Evolutionary conservation across 2,797 vertebrate species (phyloP).

Genomic region (Diceros bicornis): DNA sequence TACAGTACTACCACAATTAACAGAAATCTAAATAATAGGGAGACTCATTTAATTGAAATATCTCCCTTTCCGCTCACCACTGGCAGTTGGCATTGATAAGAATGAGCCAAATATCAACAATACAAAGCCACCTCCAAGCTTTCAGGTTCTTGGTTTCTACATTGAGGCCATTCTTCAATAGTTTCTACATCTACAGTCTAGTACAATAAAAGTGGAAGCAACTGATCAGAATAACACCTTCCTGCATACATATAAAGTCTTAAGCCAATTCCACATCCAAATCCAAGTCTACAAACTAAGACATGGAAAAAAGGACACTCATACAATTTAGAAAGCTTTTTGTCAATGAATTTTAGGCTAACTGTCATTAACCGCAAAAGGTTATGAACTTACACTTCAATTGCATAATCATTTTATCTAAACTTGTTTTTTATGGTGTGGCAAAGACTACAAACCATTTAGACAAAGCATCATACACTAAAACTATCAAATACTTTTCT

Average conservation of each 20-base stretch:
- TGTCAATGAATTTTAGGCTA: slow-evolving; percentile 36
- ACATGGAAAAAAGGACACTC: not conserved
- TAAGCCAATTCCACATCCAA: not conserved
- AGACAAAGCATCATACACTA: slow-evolving; percentile 15
- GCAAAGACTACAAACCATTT: not conserved
- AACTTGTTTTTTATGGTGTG: slow-evolving; percentile 32
- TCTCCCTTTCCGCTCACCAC: not conserved
- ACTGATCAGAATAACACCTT: not conserved
- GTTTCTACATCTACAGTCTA: not conserved
- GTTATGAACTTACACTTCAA: not conserved
- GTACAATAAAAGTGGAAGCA: not conserved
- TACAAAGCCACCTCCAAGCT: not conserved
- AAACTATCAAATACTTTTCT: slow-evolving; percentile 11
- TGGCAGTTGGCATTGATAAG: not conserved
- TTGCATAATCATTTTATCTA: slow-evolving; percentile 30
- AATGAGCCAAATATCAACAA: slow-evolving; percentile 8
- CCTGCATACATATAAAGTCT: not conserved
- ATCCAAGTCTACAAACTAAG: not conserved
- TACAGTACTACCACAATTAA: not conserved
- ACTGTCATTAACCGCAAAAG: slow-evolving; percentile 25
- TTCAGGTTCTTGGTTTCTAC: slow-evolving; percentile 39
- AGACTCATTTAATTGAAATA: not conserved
- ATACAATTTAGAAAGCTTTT: not conserved
- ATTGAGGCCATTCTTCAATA: not conserved
- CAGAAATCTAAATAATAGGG: not conserved